A percentile compares a stretch with the other conserved stretches of the same genome.
These are phyloP conservation scores for Pherbina coryleti DNA, from an alignment of 2,888 invertebrate species.

Conservation along the genomic window DNA sequence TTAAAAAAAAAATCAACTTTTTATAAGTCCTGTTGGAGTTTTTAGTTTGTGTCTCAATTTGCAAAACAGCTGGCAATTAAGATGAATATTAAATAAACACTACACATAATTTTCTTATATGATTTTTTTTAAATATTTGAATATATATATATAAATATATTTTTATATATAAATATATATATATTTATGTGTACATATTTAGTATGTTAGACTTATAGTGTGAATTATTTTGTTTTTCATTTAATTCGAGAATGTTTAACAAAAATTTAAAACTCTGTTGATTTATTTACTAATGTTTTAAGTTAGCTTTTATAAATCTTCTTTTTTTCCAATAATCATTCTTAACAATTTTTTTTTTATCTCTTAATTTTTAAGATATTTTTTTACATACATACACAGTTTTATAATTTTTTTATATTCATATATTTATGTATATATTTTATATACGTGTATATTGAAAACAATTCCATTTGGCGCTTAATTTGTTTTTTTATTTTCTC, in stretches of 20 bases:
- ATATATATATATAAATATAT: too few species aligned
- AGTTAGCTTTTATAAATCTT: not conserved
- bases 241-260: too few species aligned
- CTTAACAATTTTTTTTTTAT: not conserved
- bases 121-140: too few species aligned
- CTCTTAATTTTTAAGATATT: not conserved
- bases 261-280: too few species aligned
- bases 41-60: constrained; percentile 32
- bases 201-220: constrained; percentile 14
- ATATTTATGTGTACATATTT: constrained; percentile 32
- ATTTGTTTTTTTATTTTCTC: constrained; percentile 47
- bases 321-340: not conserved
- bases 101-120: not conserved
- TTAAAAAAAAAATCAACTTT: constrained; percentile 45
- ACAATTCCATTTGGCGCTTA: constrained; percentile 66
- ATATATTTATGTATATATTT: not conserved
- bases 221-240: not conserved
- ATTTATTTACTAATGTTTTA: not conserved
- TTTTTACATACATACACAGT: constrained; percentile 19
- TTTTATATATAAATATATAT: constrained; percentile 20
- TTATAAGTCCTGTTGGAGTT: constrained; percentile 20
- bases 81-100: constrained; percentile 50
- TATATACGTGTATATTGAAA: constrained; percentile 52
- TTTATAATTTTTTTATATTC: not conserved
- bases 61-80: constrained; percentile 46